Conservation (phyloP, 1,140 invertebrate species). For the Carcinoscorpius rotundicauda region DNA sequence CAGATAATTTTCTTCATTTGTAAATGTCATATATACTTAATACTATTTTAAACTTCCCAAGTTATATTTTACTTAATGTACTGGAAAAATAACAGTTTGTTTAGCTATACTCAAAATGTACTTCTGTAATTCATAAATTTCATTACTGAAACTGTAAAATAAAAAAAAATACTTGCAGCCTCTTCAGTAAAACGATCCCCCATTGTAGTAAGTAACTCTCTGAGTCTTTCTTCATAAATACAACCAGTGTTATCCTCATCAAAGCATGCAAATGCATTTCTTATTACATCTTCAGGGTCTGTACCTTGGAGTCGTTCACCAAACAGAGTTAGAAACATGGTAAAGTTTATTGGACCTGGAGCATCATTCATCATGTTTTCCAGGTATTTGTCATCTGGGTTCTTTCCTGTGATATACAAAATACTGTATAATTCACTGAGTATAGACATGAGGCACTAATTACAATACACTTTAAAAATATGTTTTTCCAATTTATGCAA, state of each 20-base stretch:
- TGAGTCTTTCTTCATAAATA: slow-evolving; percentile 41
- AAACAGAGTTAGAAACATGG: slow-evolving; percentile 50
- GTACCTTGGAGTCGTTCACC: slow-evolving; percentile 47
- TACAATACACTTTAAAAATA: too few relatives aligned
- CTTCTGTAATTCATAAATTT: too few relatives aligned
- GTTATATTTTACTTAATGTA: too few relatives aligned
- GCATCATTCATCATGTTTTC: slow-evolving; percentile 47
- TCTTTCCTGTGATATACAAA: slow-evolving; percentile 34
- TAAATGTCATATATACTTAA: too few relatives aligned
- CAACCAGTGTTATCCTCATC: slow-evolving; percentile 43
- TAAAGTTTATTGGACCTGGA: slow-evolving; percentile 48
- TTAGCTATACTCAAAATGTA: too few relatives aligned
- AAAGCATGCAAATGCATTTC: slow-evolving; percentile 49
- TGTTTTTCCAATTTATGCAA: too few relatives aligned
- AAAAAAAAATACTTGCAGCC: slow-evolving; percentile 33
- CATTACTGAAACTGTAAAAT: too few relatives aligned
- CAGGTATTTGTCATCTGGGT: slow-evolving; percentile 40
- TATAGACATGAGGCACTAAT: too few relatives aligned
- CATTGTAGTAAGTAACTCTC: slow-evolving; percentile 46
- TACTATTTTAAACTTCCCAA: too few relatives aligned
- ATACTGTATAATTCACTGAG: neutral
- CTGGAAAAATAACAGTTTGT: too few relatives aligned
- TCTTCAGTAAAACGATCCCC: slow-evolving; percentile 48
- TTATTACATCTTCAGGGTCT: slow-evolving; percentile 48
- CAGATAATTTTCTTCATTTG: too few relatives aligned